phyloP scores from a whole-genome alignment of 1,140 invertebrate genomes.

The Aphelenchoides fujianensis region DNA sequence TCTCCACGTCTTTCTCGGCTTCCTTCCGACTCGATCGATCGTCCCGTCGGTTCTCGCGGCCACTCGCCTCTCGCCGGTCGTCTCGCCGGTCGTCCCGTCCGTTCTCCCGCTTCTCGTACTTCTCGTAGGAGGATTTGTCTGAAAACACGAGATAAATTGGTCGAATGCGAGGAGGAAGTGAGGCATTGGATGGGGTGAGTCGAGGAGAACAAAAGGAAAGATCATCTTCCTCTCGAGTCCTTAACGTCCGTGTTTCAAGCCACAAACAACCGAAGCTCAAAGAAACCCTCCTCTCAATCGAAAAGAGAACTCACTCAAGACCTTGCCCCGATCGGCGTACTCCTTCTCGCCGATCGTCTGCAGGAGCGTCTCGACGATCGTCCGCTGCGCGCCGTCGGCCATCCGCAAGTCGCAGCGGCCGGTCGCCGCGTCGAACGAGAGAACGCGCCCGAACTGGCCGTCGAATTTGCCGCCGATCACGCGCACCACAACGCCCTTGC shows the following conservation, averaged over 20 bases:
- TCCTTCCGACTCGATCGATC: neutral
- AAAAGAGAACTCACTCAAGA: slow-evolving; percentile 28
- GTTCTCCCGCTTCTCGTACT: neutral
- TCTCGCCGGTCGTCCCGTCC: too few species aligned
- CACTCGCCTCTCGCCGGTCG: too few species aligned
- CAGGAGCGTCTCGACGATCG: slow-evolving; percentile 24
- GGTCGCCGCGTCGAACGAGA: slow-evolving; percentile 27
- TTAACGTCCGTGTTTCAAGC: too few species aligned
- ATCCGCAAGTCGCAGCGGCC: slow-evolving; percentile 21
- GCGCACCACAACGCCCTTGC: slow-evolving; percentile 17
- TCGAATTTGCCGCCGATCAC: slow-evolving; percentile 23
- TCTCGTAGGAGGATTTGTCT: slow-evolving; percentile 18
- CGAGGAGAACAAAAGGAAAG: too few species aligned
- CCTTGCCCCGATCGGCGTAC: slow-evolving; percentile 7
- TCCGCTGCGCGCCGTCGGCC: neutral
- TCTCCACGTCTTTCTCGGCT: too few species aligned
- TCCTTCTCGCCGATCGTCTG: slow-evolving; percentile 28
- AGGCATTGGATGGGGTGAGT: too few species aligned
- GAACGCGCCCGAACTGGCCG: slow-evolving; percentile 32
- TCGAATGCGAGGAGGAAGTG: neutral
- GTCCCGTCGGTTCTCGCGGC: too few species aligned
- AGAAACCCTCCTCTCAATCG: too few species aligned
- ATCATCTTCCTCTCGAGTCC: too few species aligned
- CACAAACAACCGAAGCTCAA: too few species aligned
- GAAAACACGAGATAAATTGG: too few species aligned